phyloP scores from a whole-genome alignment of 2,113 vertebrate genomes.

The Plecturocebus donacophilus region DNA sequence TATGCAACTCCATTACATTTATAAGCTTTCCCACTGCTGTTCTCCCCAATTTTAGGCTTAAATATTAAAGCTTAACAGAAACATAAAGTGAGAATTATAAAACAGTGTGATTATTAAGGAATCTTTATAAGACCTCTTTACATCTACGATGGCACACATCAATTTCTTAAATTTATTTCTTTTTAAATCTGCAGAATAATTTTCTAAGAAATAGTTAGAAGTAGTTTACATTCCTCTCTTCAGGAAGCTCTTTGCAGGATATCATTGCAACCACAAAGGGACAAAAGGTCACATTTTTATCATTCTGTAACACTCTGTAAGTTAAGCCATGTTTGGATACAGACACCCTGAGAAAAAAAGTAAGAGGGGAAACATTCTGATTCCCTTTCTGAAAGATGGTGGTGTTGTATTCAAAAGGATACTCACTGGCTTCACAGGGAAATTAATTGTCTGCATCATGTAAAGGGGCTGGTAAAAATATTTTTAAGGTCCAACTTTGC shows the following conservation, averaged over 20 bases:
- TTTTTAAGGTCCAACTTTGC: background rate
- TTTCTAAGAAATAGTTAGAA: slow-evolving; percentile 15
- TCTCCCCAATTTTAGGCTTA: background rate
- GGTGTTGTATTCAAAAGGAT: background rate
- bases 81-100: background rate
- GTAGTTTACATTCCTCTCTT: slow-evolving; percentile 32
- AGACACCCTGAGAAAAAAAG: background rate
- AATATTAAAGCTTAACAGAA: background rate
- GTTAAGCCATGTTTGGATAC: slow-evolving; percentile 12
- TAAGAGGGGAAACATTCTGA: background rate
- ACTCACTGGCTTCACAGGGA: background rate
- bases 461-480: background rate
- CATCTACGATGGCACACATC: background rate
- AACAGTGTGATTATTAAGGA: slow-evolving; percentile 20
- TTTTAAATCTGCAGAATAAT: slow-evolving; percentile 13
- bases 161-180: slow-evolving; percentile 15
- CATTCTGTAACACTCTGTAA: background rate
- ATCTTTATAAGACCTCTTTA: background rate
- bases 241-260: slow-evolving; percentile 30
- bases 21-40: background rate
- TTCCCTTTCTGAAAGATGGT: background rate
- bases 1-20: background rate
- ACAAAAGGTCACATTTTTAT: slow-evolving; percentile 18
- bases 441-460: background rate
- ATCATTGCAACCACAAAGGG: background rate